These are phyloP conservation scores for Yponomeuta plumbellus DNA, from an alignment of 2,888 invertebrate genomes.

Conservation along the genomic window DNA sequence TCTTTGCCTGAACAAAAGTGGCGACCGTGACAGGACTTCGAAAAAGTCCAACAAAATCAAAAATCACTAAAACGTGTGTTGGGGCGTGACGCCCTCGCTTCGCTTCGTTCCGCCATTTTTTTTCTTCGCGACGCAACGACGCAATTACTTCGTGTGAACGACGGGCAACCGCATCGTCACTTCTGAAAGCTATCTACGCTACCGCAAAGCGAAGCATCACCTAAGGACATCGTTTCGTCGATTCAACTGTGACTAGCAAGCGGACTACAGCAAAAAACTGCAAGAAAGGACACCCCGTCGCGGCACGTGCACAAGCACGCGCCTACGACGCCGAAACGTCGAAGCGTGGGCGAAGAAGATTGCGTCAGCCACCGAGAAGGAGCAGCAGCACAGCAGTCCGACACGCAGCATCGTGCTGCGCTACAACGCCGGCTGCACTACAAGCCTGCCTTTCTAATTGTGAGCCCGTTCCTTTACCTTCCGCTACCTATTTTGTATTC, in stretches of 20 bases:
- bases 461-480: slow-evolving; percentile 12
- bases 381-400: background rate
- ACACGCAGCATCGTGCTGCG: background rate
- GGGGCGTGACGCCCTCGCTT: too few species aligned
- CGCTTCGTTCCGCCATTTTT: background rate
- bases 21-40: too few species aligned
- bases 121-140: too few species aligned
- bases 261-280: background rate
- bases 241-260: background rate
- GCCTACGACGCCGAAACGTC: background rate
- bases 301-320: background rate
- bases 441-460: background rate
- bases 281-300: background rate
- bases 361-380: background rate
- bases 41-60: too few species aligned
- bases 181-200: background rate
- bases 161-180: background rate
- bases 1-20: too few species aligned
- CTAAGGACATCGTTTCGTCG: background rate
- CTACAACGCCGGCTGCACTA: background rate
- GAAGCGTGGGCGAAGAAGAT: too few species aligned
- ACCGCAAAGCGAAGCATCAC: background rate
- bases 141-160: background rate
- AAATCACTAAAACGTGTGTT: background rate
- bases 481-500: background rate